A percentile compares a stretch with the other conserved stretches of the same genome.
These are phyloP conservation scores for Drosophila suboccidentalis DNA, from an alignment of 2,888 invertebrate genomes.

Conservation along the genomic window DNA sequence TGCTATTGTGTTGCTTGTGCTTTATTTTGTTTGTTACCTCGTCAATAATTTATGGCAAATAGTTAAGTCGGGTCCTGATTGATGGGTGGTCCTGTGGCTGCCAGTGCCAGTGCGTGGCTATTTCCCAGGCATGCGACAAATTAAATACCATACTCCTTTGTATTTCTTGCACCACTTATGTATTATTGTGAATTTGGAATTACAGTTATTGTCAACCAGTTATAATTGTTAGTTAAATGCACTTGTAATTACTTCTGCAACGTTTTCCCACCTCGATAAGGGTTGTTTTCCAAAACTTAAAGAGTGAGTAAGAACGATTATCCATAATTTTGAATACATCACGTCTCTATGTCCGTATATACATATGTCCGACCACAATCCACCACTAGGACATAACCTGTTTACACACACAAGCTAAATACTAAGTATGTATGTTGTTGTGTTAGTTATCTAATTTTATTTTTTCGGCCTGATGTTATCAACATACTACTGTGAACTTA, in stretches of 20 bases:
- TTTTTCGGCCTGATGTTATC: too few relatives aligned
- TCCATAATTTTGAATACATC: neutral
- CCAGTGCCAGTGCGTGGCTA: neutral
- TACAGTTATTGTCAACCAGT: conserved; percentile 5
- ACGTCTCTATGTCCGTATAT: too few relatives aligned
- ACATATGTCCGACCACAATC: too few relatives aligned
- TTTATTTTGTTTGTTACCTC: conserved; percentile 14
- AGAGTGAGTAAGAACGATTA: neutral
- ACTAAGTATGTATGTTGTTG: too few relatives aligned
- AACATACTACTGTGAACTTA: too few relatives aligned
- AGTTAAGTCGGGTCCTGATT: conserved; percentile 9
- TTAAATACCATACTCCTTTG: neutral
- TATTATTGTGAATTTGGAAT: conserved; percentile 3
- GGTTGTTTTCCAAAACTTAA: neutral
- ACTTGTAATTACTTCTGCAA: conserved; percentile 5
- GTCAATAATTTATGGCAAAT: conserved; percentile 52
- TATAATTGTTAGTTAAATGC: conserved; percentile 7
- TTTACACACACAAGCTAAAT: too few relatives aligned
- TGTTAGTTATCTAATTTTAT: too few relatives aligned
- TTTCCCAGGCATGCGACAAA: neutral
- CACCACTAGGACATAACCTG: too few relatives aligned
- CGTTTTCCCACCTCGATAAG: neutral
- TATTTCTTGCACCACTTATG: neutral
- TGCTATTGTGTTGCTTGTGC: neutral
- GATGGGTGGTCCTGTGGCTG: neutral